These are phyloP conservation scores for Aphelinus atriplicis DNA, from an alignment of 1,140 invertebrate genomes.

Conservation along the genomic window DNA sequence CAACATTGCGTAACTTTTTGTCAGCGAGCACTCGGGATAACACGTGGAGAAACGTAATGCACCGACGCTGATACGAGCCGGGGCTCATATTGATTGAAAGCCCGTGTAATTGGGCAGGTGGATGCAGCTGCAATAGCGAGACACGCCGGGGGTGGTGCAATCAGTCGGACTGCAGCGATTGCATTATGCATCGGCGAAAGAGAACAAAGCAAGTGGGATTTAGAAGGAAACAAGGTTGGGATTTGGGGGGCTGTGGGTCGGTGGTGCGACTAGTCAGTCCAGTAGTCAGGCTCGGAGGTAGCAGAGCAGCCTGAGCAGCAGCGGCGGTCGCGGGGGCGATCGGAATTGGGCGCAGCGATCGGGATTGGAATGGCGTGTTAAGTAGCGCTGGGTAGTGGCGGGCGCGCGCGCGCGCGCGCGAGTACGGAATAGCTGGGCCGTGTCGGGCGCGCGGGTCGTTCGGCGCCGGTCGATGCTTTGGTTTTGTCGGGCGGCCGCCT, in stretches of 20 bases:
- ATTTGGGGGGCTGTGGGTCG: no score
- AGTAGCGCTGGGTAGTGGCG: background rate
- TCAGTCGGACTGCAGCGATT: no score
- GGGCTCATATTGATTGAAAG: background rate
- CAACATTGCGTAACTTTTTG: background rate
- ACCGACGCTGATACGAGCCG: no score
- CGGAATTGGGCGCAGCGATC: no score
- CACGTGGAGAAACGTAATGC: no score
- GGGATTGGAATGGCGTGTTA: background rate
- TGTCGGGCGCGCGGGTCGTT: slow-evolving; percentile 49
- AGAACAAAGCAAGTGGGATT: background rate
- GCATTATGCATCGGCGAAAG: background rate
- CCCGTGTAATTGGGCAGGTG: background rate
- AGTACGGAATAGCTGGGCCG: slow-evolving; percentile 56
- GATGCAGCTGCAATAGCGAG: no score
- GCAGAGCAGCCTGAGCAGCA: no score
- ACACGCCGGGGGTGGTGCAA: background rate
- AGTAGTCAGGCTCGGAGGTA: no score
- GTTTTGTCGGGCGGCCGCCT: background rate
- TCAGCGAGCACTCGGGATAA: no score
- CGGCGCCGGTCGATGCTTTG: slow-evolving; percentile 11
- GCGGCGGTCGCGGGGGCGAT: no score
- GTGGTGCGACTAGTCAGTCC: no score
- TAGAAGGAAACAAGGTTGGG: background rate
- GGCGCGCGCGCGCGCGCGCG: slow-evolving; percentile 22